phyloP scores from a whole-genome alignment of 2,113 vertebrate genomes.

The Austrofundulus limnaeus region DNA sequence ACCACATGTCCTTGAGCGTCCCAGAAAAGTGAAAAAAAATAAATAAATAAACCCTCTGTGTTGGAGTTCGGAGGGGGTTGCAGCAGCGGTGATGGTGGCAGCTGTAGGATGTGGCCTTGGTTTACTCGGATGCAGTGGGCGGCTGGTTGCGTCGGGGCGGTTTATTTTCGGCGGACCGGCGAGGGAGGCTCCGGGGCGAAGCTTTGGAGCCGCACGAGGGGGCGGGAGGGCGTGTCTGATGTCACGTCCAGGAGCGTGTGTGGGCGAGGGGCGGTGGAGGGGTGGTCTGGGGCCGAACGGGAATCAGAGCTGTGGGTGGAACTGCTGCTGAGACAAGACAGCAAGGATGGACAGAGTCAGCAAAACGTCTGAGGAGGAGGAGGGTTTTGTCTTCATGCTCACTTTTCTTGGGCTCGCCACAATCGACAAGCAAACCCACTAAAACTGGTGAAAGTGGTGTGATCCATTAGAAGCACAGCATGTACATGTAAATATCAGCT shows the following conservation, averaged over 20 bases:
- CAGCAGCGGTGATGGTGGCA: neutral
- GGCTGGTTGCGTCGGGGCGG: constrained; percentile 10
- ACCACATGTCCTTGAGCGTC: constrained; percentile 52
- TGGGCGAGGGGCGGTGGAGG: constrained; percentile 54
- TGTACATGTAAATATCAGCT: constrained; percentile 42
- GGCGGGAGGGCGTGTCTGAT: constrained; percentile 44
- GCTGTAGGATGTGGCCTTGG: constrained; percentile 55
- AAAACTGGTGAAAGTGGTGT: constrained; percentile 39
- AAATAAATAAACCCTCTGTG: too few species aligned
- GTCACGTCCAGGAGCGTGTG: constrained; percentile 46
- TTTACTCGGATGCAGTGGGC: constrained; percentile 52
- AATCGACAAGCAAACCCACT: constrained; percentile 22
- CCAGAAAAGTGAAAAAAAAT: constrained; percentile 6
- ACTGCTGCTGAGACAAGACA: constrained; percentile 40
- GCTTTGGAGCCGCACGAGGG: constrained; percentile 51
- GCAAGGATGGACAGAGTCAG: constrained; percentile 49
- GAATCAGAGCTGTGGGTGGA: constrained; percentile 62
- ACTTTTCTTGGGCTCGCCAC: constrained; percentile 35
- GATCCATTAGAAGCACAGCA: constrained; percentile 19
- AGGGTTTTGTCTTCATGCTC: constrained; percentile 16
- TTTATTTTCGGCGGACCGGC: constrained; percentile 64
- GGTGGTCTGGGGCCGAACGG: constrained; percentile 50
- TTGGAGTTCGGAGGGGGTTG: constrained; percentile 34
- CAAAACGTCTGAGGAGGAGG: constrained; percentile 42
- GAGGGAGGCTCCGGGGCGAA: constrained; percentile 42